phyloP scores from a whole-genome alignment of 2,113 vertebrate species.

The Oplegnathus fasciatus region DNA sequence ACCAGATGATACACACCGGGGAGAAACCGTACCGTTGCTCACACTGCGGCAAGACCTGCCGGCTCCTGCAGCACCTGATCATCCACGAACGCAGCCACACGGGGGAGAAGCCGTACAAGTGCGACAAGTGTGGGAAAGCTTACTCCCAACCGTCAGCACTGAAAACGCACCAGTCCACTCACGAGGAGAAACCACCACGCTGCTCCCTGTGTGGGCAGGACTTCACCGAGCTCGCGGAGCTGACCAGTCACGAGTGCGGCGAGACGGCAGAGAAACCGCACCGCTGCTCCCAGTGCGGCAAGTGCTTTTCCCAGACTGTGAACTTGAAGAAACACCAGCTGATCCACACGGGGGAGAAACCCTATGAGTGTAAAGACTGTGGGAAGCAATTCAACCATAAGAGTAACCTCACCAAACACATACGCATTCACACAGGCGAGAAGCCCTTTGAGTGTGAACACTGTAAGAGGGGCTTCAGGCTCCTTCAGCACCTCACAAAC shows the following conservation, averaged over 20 bases:
- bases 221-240: fast-evolving
- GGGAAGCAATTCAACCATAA: conserved; percentile 49
- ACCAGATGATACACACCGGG: conserved; percentile 41
- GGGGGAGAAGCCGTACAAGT: conserved; percentile 38
- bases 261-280: background rate
- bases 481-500: conserved; percentile 43
- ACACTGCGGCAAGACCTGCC: conserved; percentile 24
- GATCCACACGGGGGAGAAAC: conserved; percentile 49
- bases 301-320: background rate
- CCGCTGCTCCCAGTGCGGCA: conserved; percentile 45
- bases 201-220: background rate
- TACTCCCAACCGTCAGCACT: fast-evolving
- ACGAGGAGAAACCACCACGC: background rate
- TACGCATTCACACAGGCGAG: conserved; percentile 26
- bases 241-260: background rate
- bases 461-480: conserved; percentile 46
- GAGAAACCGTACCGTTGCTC: conserved; percentile 48
- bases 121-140: conserved; percentile 25
- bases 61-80: conserved; percentile 25
- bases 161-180: background rate
- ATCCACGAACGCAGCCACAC: conserved; percentile 30
- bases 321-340: conserved; percentile 31
- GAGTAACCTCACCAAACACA: conserved; percentile 55
- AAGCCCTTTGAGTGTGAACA: conserved; percentile 39
- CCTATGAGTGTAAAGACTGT: background rate